These are phyloP conservation scores for Falco peregrinus DNA, from an alignment of 2,797 vertebrate genomes.

Conservation along the genomic window DNA sequence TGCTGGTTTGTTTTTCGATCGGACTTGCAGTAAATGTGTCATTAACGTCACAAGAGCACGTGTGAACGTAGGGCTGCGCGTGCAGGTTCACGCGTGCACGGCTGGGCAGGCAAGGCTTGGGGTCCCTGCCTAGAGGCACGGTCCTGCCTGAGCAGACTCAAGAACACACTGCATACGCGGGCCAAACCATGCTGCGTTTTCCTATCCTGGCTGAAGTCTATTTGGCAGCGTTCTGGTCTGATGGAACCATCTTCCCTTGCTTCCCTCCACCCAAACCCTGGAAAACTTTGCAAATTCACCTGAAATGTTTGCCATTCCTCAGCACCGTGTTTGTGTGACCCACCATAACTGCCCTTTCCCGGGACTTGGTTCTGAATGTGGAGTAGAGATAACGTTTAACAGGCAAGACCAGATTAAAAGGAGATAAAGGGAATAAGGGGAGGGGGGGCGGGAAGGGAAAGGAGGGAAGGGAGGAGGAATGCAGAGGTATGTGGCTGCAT, in stretches of 20 bases:
- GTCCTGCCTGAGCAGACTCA: neutral
- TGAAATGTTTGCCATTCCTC: neutral
- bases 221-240: neutral
- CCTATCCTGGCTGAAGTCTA: neutral
- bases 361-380: neutral
- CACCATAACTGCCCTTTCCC: neutral
- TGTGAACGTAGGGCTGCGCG: rapidly evolving
- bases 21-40: neutral
- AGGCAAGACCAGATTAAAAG: conserved; percentile 18
- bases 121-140: neutral
- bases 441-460: neutral
- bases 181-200: neutral
- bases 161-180: neutral
- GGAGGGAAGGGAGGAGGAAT: neutral
- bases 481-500: conserved; percentile 52
- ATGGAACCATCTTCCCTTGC: neutral
- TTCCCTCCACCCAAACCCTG: neutral
- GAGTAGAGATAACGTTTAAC: conserved; percentile 5
- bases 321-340: neutral
- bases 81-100: neutral
- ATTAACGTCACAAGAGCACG: neutral
- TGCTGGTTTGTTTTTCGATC: neutral
- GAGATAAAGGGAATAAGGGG: conserved; percentile 22
- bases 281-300: neutral
- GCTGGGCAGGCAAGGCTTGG: neutral